Conservation (phyloP, 2,888 invertebrate species). For the Nipponacmea schrenckii region DNA sequence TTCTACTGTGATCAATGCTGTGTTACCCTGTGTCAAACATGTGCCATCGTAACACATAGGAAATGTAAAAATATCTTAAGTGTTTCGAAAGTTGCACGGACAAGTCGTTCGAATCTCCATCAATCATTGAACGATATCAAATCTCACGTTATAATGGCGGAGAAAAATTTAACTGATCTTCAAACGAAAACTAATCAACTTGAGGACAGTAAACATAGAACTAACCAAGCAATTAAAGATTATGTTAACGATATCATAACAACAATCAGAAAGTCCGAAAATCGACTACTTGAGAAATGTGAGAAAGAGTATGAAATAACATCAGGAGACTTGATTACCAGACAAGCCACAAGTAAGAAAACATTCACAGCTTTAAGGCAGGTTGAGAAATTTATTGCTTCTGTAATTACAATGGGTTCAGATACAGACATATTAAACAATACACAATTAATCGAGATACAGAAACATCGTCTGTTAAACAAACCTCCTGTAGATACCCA, state of each 20-base stretch:
- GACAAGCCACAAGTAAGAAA: not conserved
- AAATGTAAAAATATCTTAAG: not conserved
- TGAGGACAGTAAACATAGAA: not conserved
- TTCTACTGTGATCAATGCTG: not conserved
- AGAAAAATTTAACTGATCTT: not conserved
- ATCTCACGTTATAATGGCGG: not conserved
- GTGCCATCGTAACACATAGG: not conserved
- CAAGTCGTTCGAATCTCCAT: not conserved
- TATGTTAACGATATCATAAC: not conserved
- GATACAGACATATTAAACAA: conserved; percentile 1
- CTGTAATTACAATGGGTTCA: conserved; percentile 6
- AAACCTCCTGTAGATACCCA: not conserved
- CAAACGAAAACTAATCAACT: not conserved
- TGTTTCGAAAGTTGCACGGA: not conserved
- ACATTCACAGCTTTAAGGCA: not conserved
- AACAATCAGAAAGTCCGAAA: not conserved
- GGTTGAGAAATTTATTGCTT: conserved; percentile 3
- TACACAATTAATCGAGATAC: not conserved
- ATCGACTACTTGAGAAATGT: not conserved
- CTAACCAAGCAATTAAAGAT: not conserved
- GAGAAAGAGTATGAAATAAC: not conserved
- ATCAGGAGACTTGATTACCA: not conserved
- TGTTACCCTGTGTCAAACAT: not conserved
- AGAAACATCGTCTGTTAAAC: not conserved
- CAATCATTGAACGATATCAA: not conserved